Conservation (phyloP, 1,140 invertebrate genomes). For the Papilio glaucus region DNA sequence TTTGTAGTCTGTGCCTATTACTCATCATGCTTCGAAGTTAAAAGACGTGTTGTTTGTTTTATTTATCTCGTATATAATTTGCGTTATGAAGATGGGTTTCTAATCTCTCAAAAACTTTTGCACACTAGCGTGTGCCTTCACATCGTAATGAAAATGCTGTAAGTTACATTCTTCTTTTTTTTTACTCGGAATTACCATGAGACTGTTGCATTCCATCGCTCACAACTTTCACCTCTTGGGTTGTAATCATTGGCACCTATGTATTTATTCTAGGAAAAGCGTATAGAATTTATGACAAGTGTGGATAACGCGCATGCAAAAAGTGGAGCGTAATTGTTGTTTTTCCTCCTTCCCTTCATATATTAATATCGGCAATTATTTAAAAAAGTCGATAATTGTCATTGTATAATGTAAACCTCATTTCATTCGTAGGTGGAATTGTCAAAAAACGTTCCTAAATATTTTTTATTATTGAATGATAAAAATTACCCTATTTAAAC, state of each 20-base stretch:
- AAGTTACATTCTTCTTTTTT: conserved; percentile 55
- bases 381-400: not conserved
- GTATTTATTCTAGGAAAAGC: conserved; percentile 21
- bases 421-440: not conserved
- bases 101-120: conserved; percentile 68
- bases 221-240: conserved; percentile 28
- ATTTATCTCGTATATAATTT: conserved; percentile 65
- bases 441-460: no score
- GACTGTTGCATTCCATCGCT: conserved; percentile 40
- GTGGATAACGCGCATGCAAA: not conserved
- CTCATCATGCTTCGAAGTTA: conserved; percentile 73
- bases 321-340: not conserved
- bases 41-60: conserved; percentile 72
- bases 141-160: conserved; percentile 76
- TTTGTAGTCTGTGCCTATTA: conserved; percentile 70
- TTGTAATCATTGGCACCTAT: not conserved
- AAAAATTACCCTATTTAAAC: no score
- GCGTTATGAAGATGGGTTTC: conserved; percentile 77
- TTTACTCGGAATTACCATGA: conserved; percentile 15
- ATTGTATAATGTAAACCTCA: not conserved
- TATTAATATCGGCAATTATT: not conserved
- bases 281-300: conserved; percentile 6
- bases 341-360: not conserved
- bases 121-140: conserved; percentile 77
- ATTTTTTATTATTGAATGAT: no score